Evolutionary conservation across 1,140 invertebrate genomes (phyloP), one percentile per base, ranked within the genome.

Genomic region (Rhysida immarginata): DNA sequence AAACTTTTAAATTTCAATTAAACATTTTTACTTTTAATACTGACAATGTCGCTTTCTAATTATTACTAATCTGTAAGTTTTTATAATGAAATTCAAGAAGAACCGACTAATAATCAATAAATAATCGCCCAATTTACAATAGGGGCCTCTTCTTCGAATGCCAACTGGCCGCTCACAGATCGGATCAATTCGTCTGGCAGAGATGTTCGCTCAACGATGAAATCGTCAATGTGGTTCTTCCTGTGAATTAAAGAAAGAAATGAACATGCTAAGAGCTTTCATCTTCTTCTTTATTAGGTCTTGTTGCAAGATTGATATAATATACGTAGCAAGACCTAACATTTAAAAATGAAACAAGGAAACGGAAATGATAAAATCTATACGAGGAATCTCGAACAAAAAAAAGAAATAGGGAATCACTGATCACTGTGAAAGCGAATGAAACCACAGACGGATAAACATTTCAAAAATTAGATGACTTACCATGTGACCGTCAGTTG

Each of bases 141-240:
- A 14, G 61, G 61, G 13, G 60, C 59, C 53, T 75, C 71, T 63
- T 78, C 76, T 64, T 76, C 72, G 59, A 76, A 75, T 16, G 73
- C 73, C 25, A 74, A 66, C 60, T 77, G 69, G 13, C 77, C 77
- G 2, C 69, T 67, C 2, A 73, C 76, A 57, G 64, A 64, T 49
- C 71, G 62, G 25, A 78, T 68, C 18, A 76, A 66, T 41, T 76
- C 68, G 59, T 75, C 71, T 3, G 74, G 75, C 24, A 78, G 60
- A 2, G 68, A 63, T n/a, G 70, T 69, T 27, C 69, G 66, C 56
- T 75, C 72, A 21, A 74, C 68, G 46, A 75, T 69, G 62, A 72
- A 68, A 59, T 75, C 74, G 23, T 54, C 26, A 2, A 54, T 20
- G 54, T 48, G 24, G 59, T 58, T 50, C 26, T 26, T 49, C 77